Base-by-base conservation (phyloP, 2,888 invertebrate genomes). In the Harpagoxenus sublaevis region DNA sequence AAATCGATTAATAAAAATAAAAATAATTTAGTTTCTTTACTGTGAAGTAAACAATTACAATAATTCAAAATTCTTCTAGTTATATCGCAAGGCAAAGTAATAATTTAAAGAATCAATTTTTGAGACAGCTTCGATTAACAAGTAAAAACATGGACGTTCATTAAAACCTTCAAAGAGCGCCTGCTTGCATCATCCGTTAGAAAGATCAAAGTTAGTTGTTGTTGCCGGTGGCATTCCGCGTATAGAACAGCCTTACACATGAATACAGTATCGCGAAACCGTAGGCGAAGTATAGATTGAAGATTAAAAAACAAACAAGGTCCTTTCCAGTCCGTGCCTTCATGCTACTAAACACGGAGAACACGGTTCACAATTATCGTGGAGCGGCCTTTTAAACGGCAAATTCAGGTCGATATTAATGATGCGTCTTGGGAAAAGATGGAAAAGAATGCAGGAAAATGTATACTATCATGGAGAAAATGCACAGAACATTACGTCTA, bases 221-320 rank as follows among this genome's bases (percentile, higher is more conserved):
- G 51, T 57, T 79, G 71, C 23, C 57, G 23, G 31, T 78, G 31
- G 48, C 78, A 79, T 57, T 60, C 31, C 28, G 3, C 53, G 42
- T 68, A 71, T 35, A 79, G 45, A 65, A 71, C 51, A 62, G 83
- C 74, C 68, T 55, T 60, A 79, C 62, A 75, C 75, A 79, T 53
- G 57, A 65, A 84, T 73, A 35, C 71, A 23, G 68, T 65, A 35
- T 63, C 39, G 51, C 60, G 48, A 53, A 75, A 39, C 65, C 28
- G 60, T 68, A 85, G 57, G 78, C 62, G 39, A 73, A 68, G 48
- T 60, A 23, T 62, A 53, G 70, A 78, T 81, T 31, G 3, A 39
- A 57, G 84, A 87, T 89, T 89, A 66, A 70, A 83, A 65, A 68
- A 73, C 66, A 70, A 79, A 68, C 84, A 39, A 86, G 83, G 45